Evolutionary conservation across 2,888 invertebrate species (phyloP), one percentile per base, ranked within the genome.

Genomic region (Tholera decimalis): DNA sequence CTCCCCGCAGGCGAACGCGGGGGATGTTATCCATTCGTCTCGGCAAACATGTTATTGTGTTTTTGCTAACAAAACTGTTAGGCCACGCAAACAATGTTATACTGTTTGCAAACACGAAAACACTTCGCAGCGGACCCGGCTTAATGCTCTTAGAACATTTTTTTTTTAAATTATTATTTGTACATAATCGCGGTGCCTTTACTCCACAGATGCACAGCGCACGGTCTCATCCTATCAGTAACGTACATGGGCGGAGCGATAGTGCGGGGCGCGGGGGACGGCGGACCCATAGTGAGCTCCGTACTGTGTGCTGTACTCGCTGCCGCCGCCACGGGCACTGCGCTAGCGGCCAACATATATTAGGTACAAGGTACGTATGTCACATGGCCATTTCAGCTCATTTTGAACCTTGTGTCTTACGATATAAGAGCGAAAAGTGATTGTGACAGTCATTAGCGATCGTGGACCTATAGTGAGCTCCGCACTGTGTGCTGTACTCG

Each of bases 141-240:
- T n/a, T n/a, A n/a, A n/a, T n/a, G n/a, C n/a, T n/a, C n/a, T n/a
- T n/a, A n/a, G n/a, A n/a, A n/a, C n/a, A n/a, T n/a, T n/a, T n/a
- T n/a, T n/a, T n/a, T n/a, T n/a, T n/a, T n/a, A n/a, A n/a, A n/a
- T n/a, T n/a, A n/a, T n/a, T n/a, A n/a, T n/a, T n/a, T 28, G 8
- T 5, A 22, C 6, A 13, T 22, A 43, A 11, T 13, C 1, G 1
- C 2, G 2, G 13, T n/a, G 24, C 3, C 1, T n/a, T 26, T 24
- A 44, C 18, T 22, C 0, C 6, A 0, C 88, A 96, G 96, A 75
- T 96, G 96, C 83, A 96, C 96, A 0, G 96, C 96, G 0, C 96
- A 96, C 84, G 96, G 96, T 0, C 87, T 96, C 22, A 91, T 96
- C 71, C 89, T 96, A 15, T 95, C 96, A 1, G 86, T 96, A 59